Conservation (phyloP, 2,888 invertebrate genomes). For the Chymomyza procnemis region DNA sequence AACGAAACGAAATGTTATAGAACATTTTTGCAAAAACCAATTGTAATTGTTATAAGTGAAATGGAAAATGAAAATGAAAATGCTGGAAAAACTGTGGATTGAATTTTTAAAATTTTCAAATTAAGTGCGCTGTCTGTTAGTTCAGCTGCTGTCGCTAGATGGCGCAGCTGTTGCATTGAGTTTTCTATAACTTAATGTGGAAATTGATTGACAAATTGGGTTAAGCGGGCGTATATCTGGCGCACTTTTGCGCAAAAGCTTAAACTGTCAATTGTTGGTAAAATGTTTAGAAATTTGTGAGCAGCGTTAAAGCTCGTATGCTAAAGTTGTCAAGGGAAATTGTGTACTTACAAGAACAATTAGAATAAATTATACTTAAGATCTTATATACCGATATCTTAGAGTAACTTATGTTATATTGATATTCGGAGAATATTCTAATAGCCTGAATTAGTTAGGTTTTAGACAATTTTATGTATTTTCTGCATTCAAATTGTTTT, state of each 20-base stretch:
- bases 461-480: too few relatives aligned
- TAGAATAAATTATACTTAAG: too few relatives aligned
- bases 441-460: too few relatives aligned
- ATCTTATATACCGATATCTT: too few relatives aligned
- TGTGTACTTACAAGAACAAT: too few relatives aligned
- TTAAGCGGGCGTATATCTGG: constrained; percentile 6
- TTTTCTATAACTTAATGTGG: constrained; percentile 27
- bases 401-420: too few relatives aligned
- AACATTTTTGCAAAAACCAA: constrained; percentile 23
- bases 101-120: constrained; percentile 6
- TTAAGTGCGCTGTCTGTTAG: constrained; percentile 11
- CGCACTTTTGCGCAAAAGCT: constrained; percentile 22
- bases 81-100: constrained; percentile 22
- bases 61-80: constrained; percentile 4
- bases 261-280: constrained; percentile 35
- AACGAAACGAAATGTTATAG: too few relatives aligned
- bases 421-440: too few relatives aligned
- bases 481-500: too few relatives aligned
- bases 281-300: background rate
- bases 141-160: constrained; percentile 6
- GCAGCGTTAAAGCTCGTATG: background rate
- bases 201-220: background rate
- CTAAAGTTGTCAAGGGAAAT: background rate
- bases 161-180: constrained; percentile 23
- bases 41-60: constrained; percentile 25